Conservation (phyloP, 2,888 invertebrate species). For the Ptycholaimellus sp. region DNA sequence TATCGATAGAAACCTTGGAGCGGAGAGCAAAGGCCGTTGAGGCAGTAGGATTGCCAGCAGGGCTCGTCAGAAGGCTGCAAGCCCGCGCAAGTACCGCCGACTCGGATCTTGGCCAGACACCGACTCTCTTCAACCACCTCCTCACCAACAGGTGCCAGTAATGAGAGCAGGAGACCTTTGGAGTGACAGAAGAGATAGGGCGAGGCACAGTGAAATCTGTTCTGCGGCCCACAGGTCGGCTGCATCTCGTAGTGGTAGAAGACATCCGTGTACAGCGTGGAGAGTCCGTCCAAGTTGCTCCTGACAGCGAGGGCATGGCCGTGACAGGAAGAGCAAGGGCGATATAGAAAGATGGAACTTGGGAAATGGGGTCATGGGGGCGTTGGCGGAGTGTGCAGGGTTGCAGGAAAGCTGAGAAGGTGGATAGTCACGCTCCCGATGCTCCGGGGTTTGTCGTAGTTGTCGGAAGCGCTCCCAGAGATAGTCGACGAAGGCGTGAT, state of each 20-base stretch:
- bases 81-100: too few species aligned
- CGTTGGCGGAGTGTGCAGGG: neutral
- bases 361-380: constrained; percentile 5
- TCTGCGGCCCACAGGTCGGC: constrained; percentile 2
- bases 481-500: constrained; percentile 19
- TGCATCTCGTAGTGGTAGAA: constrained; percentile 5
- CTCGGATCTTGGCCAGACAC: too few species aligned
- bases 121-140: too few species aligned
- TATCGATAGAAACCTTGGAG: too few species aligned
- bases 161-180: too few species aligned
- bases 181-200: constrained; percentile 7
- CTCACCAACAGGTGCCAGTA: too few species aligned
- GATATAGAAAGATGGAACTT: too few species aligned
- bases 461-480: constrained; percentile 15
- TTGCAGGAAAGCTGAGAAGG: constrained; percentile 3
- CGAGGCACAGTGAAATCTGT: constrained; percentile 3
- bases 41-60: too few species aligned
- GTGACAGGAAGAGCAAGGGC: too few species aligned
- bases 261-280: constrained; percentile 3
- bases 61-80: too few species aligned
- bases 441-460: neutral
- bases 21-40: too few species aligned
- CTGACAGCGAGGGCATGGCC: too few species aligned
- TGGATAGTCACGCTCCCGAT: constrained; percentile 5
- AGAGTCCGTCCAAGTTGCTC: constrained; percentile 6